Evolutionary conservation across 2,113 vertebrate species (phyloP).

Genomic region (Macrotis lagotis): DNA sequence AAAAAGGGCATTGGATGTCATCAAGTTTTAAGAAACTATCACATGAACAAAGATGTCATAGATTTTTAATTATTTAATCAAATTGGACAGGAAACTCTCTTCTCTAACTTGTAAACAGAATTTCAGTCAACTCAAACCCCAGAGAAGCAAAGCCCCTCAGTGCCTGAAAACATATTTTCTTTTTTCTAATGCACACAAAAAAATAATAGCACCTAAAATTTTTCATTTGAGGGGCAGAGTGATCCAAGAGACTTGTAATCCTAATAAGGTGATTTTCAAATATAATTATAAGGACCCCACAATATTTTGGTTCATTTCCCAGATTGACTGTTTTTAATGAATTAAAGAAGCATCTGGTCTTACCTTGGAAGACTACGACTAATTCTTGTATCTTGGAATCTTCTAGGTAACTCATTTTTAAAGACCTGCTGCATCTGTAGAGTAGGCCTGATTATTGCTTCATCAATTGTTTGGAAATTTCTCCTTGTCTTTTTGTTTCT

Average conservation of each 20-base stretch:
- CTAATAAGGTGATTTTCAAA: slow-evolving; percentile 32
- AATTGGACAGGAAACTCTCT: slow-evolving; percentile 58
- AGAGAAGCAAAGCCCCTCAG: slow-evolving; percentile 4
- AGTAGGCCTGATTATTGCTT: background rate
- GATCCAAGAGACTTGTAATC: background rate
- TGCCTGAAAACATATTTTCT: slow-evolving; percentile 24
- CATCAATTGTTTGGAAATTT: slow-evolving; percentile 12
- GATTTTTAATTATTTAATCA: slow-evolving; percentile 51
- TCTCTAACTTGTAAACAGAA: slow-evolving; percentile 42
- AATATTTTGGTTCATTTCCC: slow-evolving; percentile 41
- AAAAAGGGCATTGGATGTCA: slow-evolving; percentile 75
- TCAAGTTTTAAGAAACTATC: slow-evolving; percentile 66
- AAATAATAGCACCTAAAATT: slow-evolving; percentile 5
- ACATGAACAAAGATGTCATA: slow-evolving; percentile 51
- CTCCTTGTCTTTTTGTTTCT: slow-evolving; percentile 27
- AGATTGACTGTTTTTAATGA: slow-evolving; percentile 25
- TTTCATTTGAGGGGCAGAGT: background rate
- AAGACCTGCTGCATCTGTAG: background rate
- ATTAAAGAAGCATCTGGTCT: slow-evolving; percentile 37
- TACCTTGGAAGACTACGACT: background rate
- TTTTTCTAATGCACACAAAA: slow-evolving; percentile 12
- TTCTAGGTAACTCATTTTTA: background rate
- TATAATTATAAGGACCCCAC: slow-evolving; percentile 16
- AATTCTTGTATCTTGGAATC: slow-evolving; percentile 29
- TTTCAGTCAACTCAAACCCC: slow-evolving; percentile 18